These are phyloP conservation scores for Leucosticte australis DNA, from an alignment of 2,113 vertebrate species.

Conservation along the genomic window DNA sequence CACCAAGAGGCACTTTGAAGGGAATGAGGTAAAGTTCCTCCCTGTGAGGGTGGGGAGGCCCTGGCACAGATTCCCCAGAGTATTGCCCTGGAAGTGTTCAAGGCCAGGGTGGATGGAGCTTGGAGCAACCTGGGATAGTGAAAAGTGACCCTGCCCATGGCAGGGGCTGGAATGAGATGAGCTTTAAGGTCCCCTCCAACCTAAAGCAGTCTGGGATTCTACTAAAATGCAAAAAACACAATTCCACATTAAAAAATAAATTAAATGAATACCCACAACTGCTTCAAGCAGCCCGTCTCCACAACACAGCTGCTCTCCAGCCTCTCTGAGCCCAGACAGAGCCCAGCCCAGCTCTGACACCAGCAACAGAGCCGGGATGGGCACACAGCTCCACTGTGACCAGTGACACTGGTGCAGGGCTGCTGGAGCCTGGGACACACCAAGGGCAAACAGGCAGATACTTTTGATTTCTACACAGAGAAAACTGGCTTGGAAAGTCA, in stretches of 20 bases:
- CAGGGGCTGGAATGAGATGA: not conserved
- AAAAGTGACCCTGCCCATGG: not conserved
- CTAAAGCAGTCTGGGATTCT: not conserved
- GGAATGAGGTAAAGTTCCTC: not conserved
- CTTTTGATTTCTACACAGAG: slow-evolving; percentile 22
- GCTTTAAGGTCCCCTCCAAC: not conserved
- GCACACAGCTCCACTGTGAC: not conserved
- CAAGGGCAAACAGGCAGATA: not conserved
- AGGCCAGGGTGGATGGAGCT: rapidly evolving
- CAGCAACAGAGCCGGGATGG: not conserved
- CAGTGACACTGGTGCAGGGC: not conserved
- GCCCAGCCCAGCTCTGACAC: not conserved
- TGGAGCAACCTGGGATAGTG: not conserved
- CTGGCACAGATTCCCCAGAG: not conserved
- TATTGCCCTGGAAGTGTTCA: not conserved
- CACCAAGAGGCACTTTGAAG: not conserved
- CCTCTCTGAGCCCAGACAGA: not conserved
- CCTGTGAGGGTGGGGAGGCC: not conserved
- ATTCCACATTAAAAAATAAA: not conserved
- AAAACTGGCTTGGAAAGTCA: slow-evolving; percentile 44
- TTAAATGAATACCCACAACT: not conserved
- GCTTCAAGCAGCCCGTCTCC: not conserved
- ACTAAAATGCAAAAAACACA: not conserved
- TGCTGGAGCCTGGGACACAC: not conserved
- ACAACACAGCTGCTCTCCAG: rapidly evolving